Percentiles rank a stretch among this genome's conserved stretches.
These are phyloP conservation scores for Harmothoe impar DNA, from an alignment of 2,888 invertebrate genomes.

Conservation along the genomic window DNA sequence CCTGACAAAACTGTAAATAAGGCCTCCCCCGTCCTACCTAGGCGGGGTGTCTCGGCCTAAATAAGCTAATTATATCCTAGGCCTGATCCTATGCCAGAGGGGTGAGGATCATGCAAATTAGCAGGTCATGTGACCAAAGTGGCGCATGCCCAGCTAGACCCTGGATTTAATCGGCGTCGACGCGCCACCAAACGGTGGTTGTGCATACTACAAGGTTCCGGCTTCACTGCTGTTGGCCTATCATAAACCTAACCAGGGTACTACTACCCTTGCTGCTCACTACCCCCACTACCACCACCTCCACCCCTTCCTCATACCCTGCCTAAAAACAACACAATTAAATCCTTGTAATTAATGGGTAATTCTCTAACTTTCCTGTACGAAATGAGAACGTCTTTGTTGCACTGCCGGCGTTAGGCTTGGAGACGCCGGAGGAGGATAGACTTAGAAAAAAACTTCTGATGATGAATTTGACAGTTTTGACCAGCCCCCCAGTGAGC, in stretches of 20 bases:
- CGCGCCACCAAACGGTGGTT: not conserved
- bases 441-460: not conserved
- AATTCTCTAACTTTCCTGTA: conserved; percentile 46
- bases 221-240: not conserved
- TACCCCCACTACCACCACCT: no score
- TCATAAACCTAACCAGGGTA: conserved; percentile 37
- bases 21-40: not conserved
- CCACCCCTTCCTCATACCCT: no score
- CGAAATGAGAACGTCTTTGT: conserved; percentile 35
- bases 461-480: conserved; percentile 53
- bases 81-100: conserved; percentile 55
- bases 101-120: conserved; percentile 57
- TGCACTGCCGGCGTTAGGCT: not conserved
- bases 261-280: not conserved
- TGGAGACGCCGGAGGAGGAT: not conserved
- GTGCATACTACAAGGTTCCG: not conserved
- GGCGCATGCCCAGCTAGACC: conserved; percentile 49
- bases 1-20: conserved; percentile 63
- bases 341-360: conserved; percentile 52
- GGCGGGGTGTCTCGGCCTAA: conserved; percentile 25
- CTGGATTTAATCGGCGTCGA: conserved; percentile 19
- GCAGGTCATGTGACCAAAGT: conserved; percentile 56
- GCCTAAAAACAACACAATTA: conserved; percentile 52
- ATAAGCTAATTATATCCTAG: conserved; percentile 57
- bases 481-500: conserved; percentile 12